Percentiles rank a stretch among this genome's conserved stretches.
phyloP scores from a whole-genome alignment of 2,888 invertebrate species.

The Agriopis aurantiaria region DNA sequence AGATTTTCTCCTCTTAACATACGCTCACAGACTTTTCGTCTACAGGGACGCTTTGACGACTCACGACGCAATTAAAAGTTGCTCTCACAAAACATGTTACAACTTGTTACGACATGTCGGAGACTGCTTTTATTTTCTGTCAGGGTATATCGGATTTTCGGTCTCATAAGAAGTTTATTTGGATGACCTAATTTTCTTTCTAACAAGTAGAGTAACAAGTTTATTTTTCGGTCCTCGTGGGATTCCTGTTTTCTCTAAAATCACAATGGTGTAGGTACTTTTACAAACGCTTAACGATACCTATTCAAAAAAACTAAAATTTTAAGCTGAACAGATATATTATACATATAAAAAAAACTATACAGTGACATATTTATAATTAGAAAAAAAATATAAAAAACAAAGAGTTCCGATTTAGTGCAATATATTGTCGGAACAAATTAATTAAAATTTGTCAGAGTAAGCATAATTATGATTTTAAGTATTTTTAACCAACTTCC shows the following conservation, averaged over 20 bases:
- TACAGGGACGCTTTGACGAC: constrained; percentile 43
- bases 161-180: constrained; percentile 23
- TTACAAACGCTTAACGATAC: neutral
- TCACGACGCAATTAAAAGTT: constrained; percentile 57
- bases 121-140: constrained; percentile 32
- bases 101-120: constrained; percentile 42
- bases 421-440: too few relatives aligned
- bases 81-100: constrained; percentile 38
- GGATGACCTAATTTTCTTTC: constrained; percentile 34
- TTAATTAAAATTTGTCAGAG: too few relatives aligned
- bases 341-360: too few relatives aligned
- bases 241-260: neutral
- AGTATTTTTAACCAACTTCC: too few relatives aligned
- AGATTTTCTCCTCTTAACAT: constrained; percentile 1
- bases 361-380: too few relatives aligned
- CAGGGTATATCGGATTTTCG: constrained; percentile 24
- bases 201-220: constrained; percentile 20
- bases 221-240: constrained; percentile 5
- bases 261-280: neutral
- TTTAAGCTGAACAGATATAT: too few relatives aligned
- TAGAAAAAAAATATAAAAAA: too few relatives aligned
- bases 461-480: too few relatives aligned
- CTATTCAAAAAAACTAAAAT: too few relatives aligned
- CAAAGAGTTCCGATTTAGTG: too few relatives aligned
- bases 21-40: constrained; percentile 14